Evolutionary conservation across 2,888 invertebrate genomes (phyloP).

Genomic region (Sussaba pulchella): DNA sequence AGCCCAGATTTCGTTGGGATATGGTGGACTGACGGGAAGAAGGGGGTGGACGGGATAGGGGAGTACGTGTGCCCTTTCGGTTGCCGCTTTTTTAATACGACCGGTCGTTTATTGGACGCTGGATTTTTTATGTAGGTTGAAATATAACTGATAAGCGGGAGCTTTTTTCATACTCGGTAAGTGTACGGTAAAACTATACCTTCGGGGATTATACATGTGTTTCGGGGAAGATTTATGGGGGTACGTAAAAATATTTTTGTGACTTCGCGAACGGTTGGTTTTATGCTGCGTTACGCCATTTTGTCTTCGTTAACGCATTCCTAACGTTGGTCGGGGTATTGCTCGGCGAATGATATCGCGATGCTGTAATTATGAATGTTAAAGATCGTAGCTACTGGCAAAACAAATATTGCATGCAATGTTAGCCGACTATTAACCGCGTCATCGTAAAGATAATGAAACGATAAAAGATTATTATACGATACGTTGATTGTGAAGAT

Average conservation of each 20-base stretch:
- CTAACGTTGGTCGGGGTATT: background rate
- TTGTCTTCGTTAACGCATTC: background rate
- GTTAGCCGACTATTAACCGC: background rate
- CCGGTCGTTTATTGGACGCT: conserved; percentile 63
- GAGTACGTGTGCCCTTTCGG: conserved; percentile 32
- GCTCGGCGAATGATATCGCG: background rate
- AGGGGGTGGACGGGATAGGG: conserved; percentile 7
- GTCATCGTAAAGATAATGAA: background rate
- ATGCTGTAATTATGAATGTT: background rate
- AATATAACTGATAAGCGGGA: conserved; percentile 47
- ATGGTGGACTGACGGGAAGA: background rate
- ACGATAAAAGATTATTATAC: background rate
- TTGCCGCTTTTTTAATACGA: conserved; percentile 51
- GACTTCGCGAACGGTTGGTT: background rate
- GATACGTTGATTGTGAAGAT: background rate
- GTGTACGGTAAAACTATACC: background rate
- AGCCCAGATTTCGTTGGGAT: background rate
- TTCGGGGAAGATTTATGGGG: background rate
- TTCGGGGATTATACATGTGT: background rate
- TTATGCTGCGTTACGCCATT: background rate
- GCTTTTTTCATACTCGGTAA: background rate
- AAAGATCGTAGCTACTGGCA: background rate
- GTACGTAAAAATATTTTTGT: background rate
- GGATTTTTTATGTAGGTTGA: conserved; percentile 54
- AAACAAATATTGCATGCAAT: background rate